Conservation (phyloP, 2,888 invertebrate species). For the Muschampia staudingeri region DNA sequence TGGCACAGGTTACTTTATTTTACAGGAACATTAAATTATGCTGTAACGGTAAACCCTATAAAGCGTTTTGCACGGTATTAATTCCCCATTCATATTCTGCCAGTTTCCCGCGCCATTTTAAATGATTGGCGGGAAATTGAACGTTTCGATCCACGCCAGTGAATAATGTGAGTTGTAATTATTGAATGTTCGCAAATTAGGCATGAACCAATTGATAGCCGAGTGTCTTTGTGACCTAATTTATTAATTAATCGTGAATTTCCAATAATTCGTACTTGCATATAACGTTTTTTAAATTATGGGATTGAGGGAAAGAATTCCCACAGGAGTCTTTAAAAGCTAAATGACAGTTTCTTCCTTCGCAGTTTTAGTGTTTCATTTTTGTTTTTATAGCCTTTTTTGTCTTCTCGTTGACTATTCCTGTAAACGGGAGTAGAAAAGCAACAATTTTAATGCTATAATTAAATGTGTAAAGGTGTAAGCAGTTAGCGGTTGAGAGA, state of each 20-base stretch:
- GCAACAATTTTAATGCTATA: too few species aligned
- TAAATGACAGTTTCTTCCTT: too few species aligned
- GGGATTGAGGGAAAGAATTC: too few species aligned
- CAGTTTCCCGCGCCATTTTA: constrained; percentile 38
- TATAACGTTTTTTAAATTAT: background rate
- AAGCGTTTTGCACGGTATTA: constrained; percentile 33
- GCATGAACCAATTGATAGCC: background rate
- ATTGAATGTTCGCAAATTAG: constrained; percentile 49
- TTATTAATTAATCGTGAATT: background rate
- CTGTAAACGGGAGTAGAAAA: too few species aligned
- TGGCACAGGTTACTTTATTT: background rate
- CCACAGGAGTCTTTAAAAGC: too few species aligned
- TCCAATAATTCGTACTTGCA: background rate
- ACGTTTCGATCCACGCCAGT: constrained; percentile 37
- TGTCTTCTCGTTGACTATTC: too few species aligned
- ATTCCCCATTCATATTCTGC: constrained; percentile 47
- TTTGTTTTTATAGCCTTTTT: too few species aligned
- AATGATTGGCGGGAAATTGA: constrained; percentile 51
- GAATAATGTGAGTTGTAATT: constrained; percentile 42
- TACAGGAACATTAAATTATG: background rate
- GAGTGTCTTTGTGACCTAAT: constrained; percentile 1
- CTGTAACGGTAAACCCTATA: constrained; percentile 6
- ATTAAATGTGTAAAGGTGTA: too few species aligned
- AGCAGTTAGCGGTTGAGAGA: too few species aligned
- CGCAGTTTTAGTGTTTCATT: too few species aligned